A percentile compares a stretch with the other conserved stretches of the same genome.
These are phyloP conservation scores for Myotis findleyi DNA, from an alignment of 2,797 vertebrate genomes.

Conservation along the genomic window DNA sequence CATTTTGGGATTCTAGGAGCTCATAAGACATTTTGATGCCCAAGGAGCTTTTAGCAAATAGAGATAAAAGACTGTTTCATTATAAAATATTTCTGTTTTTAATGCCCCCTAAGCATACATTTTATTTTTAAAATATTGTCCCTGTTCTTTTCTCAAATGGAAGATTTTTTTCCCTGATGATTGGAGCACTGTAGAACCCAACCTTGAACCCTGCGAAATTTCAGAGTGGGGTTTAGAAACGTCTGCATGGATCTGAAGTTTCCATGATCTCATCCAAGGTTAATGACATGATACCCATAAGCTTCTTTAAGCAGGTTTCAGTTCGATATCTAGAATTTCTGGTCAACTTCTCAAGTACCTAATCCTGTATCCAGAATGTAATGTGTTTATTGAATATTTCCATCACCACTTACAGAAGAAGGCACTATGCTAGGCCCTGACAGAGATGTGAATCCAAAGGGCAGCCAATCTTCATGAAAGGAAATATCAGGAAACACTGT, in stretches of 20 bases:
- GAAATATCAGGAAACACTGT: too few relatives aligned
- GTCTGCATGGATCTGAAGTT: background rate
- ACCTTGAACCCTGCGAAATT: background rate
- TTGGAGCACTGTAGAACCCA: background rate
- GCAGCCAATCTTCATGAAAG: too few relatives aligned
- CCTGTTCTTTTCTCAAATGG: background rate
- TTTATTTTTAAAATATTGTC: slow-evolving; percentile 11
- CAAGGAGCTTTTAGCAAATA: background rate
- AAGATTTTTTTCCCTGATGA: background rate
- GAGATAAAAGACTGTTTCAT: slow-evolving; percentile 21
- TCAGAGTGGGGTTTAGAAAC: background rate
- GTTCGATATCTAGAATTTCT: background rate
- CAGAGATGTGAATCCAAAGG: background rate
- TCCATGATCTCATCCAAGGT: background rate
- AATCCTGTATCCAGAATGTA: background rate
- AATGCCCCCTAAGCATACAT: background rate
- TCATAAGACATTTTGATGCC: slow-evolving; percentile 30
- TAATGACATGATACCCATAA: background rate
- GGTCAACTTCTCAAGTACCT: background rate
- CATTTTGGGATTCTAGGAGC: background rate
- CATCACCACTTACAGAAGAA: background rate
- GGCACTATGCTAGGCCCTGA: background rate
- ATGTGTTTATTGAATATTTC: background rate
- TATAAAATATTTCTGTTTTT: slow-evolving; percentile 38
- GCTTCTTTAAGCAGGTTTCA: slow-evolving; percentile 13